Evolutionary conservation across 2,113 vertebrate species (phyloP), one percentile per base, ranked within the genome.

Genomic region (Bambusicola thoracicus): DNA sequence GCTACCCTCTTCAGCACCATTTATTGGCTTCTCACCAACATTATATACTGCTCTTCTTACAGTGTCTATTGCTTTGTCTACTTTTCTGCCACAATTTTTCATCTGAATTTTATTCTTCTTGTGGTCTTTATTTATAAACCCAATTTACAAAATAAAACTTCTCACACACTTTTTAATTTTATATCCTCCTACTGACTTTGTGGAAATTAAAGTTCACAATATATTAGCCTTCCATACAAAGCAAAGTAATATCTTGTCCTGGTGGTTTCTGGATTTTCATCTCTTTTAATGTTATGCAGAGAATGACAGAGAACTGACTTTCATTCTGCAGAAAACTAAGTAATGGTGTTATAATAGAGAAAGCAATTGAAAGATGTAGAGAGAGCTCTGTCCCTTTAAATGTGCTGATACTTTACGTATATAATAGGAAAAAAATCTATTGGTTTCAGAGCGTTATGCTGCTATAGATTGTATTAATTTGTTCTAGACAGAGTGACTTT

Each of bases 201-300:
- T 53, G 40, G 40, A 87, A 63, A 70, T n/a, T 11, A 13, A 18
- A 8, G 5, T 41, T 46, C 32, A 25, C n/a, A 3, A 38, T 66
- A 21, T 4, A 43, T 34, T n/a, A 62, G 2, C 4, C 72, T 76
- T 36, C 9, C 13, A 27, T 6, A 62, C 36, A 20, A 56, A 91
- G 13, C 17, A 68, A 5, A 10, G 1, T 56, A 48, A 30, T 58
- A 55, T 16, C 20, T 58, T 30, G 18, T 62, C 3, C 7, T 11
- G 30, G 20, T 38, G 22, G 4, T 58, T 7, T 36, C 12, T 65
- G 7, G 32, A 25, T 27, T 69, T 65, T 25, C 17, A 2, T 38
- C 49, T 44, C 34, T 44, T n/a, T 0, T 7, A 36, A 65, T 38
- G 4, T 2, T 66, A 5, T 36, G 13, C 5, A 66, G 20, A 1